Conservation (phyloP, 2,113 vertebrate species). For the Cyprinodon variegatus region DNA sequence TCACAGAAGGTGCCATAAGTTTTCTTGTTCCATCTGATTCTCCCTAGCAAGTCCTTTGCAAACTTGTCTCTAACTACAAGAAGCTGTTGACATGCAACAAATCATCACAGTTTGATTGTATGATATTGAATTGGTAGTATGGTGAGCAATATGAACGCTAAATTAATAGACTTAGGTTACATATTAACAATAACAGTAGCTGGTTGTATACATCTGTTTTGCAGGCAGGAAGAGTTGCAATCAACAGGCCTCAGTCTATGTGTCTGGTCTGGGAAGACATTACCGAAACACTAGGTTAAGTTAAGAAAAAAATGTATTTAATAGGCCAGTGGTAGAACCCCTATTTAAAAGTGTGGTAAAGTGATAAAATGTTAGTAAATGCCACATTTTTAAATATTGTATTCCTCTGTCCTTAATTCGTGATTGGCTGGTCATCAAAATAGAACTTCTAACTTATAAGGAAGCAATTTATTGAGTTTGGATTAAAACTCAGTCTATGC, state of each 20-base stretch:
- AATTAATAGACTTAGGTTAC: too few relatives aligned
- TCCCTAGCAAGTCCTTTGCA: background rate
- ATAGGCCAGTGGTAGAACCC: background rate
- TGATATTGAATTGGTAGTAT: background rate
- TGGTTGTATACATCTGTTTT: too few relatives aligned
- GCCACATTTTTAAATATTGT: background rate
- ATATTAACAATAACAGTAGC: too few relatives aligned
- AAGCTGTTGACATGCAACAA: background rate
- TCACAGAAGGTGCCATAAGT: background rate
- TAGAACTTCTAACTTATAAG: background rate
- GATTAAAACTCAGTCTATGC: background rate
- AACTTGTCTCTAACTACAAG: background rate
- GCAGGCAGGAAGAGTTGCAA: too few relatives aligned
- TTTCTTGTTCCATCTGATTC: background rate
- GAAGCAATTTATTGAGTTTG: background rate
- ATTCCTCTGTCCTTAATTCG: background rate
- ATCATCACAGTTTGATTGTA: background rate
- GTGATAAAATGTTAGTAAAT: background rate
- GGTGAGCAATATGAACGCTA: too few relatives aligned
- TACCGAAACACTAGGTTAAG: background rate
- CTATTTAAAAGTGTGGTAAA: background rate
- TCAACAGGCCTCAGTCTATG: background rate
- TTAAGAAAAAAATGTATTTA: background rate
- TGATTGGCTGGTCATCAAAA: background rate
- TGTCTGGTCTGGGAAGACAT: background rate